These are phyloP conservation scores for Octonoba sinensis DNA, from an alignment of 2,888 invertebrate species.

Conservation along the genomic window DNA sequence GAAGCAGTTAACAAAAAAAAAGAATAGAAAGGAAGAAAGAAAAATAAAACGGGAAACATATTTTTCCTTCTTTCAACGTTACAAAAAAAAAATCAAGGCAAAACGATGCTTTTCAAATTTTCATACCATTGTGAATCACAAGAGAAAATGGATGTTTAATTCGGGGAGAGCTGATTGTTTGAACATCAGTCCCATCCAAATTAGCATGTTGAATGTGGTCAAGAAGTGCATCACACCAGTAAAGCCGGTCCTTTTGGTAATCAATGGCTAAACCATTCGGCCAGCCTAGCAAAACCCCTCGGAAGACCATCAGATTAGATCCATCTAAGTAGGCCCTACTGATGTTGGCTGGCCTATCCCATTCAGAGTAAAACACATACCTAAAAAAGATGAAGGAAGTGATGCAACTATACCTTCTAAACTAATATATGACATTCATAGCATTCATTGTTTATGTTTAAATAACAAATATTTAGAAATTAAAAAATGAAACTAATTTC, in stretches of 20 bases:
- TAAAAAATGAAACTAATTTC: conserved; percentile 3
- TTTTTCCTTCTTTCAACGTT: too few relatives aligned
- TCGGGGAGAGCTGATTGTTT: conserved; percentile 86
- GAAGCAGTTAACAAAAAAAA: too few relatives aligned
- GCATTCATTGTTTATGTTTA: too few relatives aligned
- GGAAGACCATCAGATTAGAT: conserved; percentile 85
- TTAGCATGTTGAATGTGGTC: conserved; percentile 96
- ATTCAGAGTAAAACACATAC: conserved; percentile 94
- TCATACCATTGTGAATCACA: conserved; percentile 78
- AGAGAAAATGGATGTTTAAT: conserved; percentile 93
- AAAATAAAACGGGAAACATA: too few relatives aligned
- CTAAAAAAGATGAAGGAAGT: conserved; percentile 67
- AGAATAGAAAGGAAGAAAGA: too few relatives aligned
- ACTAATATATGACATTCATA: too few relatives aligned
- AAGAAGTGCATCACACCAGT: conserved; percentile 96
- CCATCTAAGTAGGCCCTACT: conserved; percentile 93
- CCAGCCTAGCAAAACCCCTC: conserved; percentile 94
- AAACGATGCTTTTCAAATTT: too few relatives aligned
- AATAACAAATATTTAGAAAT: background rate
- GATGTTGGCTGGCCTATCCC: conserved; percentile 96
- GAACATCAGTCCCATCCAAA: conserved; percentile 90
- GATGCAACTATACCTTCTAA: too few relatives aligned
- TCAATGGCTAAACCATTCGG: conserved; percentile 97
- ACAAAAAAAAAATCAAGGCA: too few relatives aligned
- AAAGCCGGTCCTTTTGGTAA: conserved; percentile 86